A percentile compares a stretch with the other conserved stretches of the same genome.
These are phyloP conservation scores for Ceratitis capitata DNA, from an alignment of 1,140 invertebrate species.

Conservation along the genomic window DNA sequence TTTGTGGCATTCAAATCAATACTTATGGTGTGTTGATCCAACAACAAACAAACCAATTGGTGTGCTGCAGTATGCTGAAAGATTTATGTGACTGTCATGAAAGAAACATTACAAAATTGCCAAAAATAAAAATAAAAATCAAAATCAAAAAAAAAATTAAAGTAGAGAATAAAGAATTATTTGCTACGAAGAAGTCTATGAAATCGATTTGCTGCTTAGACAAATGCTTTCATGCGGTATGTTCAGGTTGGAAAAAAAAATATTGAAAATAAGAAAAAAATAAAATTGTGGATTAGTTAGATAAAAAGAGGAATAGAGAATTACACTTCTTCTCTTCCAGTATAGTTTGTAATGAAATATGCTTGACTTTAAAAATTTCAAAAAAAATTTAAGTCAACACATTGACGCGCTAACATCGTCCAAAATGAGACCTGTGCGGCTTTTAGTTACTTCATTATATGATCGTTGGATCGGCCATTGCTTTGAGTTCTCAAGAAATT, in stretches of 20 bases:
- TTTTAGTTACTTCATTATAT: too few relatives aligned
- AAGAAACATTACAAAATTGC: neutral
- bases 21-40: neutral
- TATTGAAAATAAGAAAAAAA: too few relatives aligned
- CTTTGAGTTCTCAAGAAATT: too few relatives aligned
- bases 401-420: too few relatives aligned
- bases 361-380: too few relatives aligned
- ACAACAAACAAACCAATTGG: neutral
- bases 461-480: too few relatives aligned
- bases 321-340: neutral
- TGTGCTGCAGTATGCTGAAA: neutral
- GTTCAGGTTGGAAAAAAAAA: neutral
- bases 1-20: constrained; percentile 15
- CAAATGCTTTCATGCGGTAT: neutral
- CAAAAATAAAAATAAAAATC: neutral
- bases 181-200: neutral
- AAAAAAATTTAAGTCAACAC: too few relatives aligned
- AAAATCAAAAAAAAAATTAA: neutral
- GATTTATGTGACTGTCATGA: neutral
- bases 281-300: too few relatives aligned
- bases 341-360: too few relatives aligned
- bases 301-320: neutral
- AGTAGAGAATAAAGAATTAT: neutral
- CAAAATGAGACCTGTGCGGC: too few relatives aligned
- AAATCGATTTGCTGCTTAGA: constrained; percentile 13